Percentiles rank a stretch among this genome's conserved stretches.
These are phyloP conservation scores for Leptinotarsa defecta DNA, from an alignment of 1,140 invertebrate species.

Conservation along the genomic window DNA sequence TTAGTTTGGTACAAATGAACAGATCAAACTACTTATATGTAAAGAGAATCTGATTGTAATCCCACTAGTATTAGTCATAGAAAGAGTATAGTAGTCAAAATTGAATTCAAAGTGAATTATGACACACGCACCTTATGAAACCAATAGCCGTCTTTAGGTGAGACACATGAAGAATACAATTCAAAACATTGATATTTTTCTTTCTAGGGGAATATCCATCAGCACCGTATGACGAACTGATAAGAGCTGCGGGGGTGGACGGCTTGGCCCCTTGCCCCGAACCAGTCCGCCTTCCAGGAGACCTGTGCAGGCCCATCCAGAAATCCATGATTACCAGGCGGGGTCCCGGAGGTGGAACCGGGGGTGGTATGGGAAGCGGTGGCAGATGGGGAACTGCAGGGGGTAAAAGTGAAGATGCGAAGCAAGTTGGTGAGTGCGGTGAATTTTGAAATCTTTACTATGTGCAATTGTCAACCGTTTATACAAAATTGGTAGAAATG, in stretches of 20 bases:
- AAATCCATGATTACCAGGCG: slow-evolving; percentile 47
- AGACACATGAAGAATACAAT: not conserved
- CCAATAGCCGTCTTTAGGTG: not conserved
- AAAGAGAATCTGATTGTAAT: too few species aligned
- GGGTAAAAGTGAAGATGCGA: slow-evolving; percentile 12
- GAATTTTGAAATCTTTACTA: too few species aligned
- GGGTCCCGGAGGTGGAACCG: slow-evolving; percentile 25
- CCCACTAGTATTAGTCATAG: too few species aligned
- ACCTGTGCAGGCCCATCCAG: slow-evolving; percentile 58
- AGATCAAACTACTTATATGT: too few species aligned
- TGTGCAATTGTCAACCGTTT: too few species aligned
- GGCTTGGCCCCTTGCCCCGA: slow-evolving; percentile 59
- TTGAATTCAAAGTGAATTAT: too few species aligned
- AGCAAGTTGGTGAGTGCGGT: slow-evolving; percentile 3
- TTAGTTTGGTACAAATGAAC: too few species aligned
- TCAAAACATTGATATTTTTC: slow-evolving; percentile 23
- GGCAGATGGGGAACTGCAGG: slow-evolving; percentile 16
- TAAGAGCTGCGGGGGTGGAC: slow-evolving; percentile 57
- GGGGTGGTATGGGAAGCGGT: slow-evolving; percentile 7
- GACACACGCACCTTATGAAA: too few species aligned
- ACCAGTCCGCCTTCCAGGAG: slow-evolving; percentile 58
- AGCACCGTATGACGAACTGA: slow-evolving; percentile 60
- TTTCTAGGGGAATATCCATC: slow-evolving; percentile 57
- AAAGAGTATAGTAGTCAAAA: too few species aligned
- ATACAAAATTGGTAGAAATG: too few species aligned